Percentiles rank a stretch among this genome's conserved stretches.
These are phyloP conservation scores for Isurus oxyrinchus DNA, from an alignment of 2,113 vertebrate species.

Conservation along the genomic window DNA sequence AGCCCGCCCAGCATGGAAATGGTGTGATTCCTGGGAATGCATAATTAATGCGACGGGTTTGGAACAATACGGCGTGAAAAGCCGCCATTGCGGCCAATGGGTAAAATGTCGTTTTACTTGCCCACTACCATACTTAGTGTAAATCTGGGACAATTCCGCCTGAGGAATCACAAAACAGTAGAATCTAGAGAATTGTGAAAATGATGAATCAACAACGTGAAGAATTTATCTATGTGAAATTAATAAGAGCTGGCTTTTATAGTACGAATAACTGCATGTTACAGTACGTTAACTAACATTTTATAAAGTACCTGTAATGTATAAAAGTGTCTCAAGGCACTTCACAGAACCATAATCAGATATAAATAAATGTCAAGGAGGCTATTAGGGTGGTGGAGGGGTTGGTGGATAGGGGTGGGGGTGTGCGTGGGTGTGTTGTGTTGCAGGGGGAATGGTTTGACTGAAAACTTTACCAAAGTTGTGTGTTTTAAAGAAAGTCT, in stretches of 20 bases:
- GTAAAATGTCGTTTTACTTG: no score
- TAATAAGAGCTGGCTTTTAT: background rate
- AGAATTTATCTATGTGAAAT: background rate
- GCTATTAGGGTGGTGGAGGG: background rate
- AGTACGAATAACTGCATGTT: background rate
- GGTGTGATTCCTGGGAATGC: no score
- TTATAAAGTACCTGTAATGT: background rate
- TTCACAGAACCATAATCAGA: background rate
- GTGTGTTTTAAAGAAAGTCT: background rate
- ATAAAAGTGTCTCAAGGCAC: no score
- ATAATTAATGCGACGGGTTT: no score
- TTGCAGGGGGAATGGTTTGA: background rate
- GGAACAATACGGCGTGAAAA: no score
- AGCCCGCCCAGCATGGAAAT: no score
- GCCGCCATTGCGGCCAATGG: no score
- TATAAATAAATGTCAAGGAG: background rate
- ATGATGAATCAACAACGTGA: background rate
- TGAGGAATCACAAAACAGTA: background rate
- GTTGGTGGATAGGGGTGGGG: no score
- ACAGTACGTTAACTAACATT: background rate
- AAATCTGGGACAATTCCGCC: no score
- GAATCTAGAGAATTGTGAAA: background rate
- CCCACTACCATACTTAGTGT: no score
- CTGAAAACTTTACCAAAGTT: background rate
- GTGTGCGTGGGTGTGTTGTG: no score